Conservation (phyloP, 2,797 vertebrate genomes). For the Sarcoramphus papa region DNA sequence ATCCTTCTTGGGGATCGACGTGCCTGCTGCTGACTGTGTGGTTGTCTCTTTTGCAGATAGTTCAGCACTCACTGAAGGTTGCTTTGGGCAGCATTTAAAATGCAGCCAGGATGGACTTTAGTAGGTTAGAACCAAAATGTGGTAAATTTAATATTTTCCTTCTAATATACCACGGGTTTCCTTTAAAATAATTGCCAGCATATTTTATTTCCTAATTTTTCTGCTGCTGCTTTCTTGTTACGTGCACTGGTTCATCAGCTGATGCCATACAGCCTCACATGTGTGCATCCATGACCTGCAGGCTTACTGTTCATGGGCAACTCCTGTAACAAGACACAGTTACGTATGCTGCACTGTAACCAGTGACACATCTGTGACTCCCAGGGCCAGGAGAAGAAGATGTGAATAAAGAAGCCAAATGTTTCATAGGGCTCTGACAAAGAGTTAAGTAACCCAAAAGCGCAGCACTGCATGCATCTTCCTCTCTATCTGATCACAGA, state of each 20-base stretch:
- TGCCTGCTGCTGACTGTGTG: neutral
- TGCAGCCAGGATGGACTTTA: neutral
- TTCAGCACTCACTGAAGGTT: neutral
- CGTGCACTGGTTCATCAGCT: neutral
- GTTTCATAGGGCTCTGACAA: neutral
- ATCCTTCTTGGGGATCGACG: neutral
- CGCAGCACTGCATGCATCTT: rapidly evolving
- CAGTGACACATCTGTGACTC: neutral
- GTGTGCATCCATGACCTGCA: neutral
- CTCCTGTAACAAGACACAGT: neutral
- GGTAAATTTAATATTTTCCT: neutral
- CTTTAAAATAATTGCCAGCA: neutral
- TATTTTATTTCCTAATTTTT: neutral
- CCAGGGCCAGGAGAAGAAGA: neutral
- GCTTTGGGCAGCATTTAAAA: neutral
- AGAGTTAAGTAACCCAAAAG: neutral
- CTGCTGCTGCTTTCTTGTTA: neutral
- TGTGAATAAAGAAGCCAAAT: rapidly evolving
- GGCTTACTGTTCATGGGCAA: neutral
- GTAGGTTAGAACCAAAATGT: neutral
- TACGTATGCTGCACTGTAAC: rapidly evolving
- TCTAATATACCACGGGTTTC: neutral
- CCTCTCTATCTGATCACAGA: neutral
- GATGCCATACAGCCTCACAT: neutral
- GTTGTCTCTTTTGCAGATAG: neutral